phyloP scores from a whole-genome alignment of 2,113 vertebrate genomes.

The Hypomesus transpacificus region DNA sequence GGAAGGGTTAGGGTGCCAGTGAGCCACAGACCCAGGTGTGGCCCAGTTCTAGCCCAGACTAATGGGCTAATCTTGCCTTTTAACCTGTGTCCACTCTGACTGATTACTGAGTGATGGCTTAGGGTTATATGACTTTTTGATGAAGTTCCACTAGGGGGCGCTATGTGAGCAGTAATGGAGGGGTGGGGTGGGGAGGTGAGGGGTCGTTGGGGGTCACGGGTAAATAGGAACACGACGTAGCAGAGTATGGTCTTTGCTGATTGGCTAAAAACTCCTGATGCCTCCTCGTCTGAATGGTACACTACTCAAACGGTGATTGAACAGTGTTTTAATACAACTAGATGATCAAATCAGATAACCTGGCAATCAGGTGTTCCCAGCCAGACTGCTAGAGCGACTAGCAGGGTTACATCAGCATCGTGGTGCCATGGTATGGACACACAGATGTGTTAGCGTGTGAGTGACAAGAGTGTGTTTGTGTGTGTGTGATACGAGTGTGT shows the following conservation, averaged over 20 bases:
- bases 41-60: slow-evolving; percentile 51
- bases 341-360: background rate
- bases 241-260: slow-evolving; percentile 17
- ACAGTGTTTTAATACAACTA: background rate
- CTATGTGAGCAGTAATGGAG: slow-evolving; percentile 31
- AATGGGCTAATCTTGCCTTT: slow-evolving; percentile 54
- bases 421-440: background rate
- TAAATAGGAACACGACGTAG: slow-evolving; percentile 32
- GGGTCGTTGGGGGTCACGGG: slow-evolving; percentile 47
- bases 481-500: slow-evolving; percentile 6
- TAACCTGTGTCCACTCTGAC: slow-evolving; percentile 60
- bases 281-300: background rate
- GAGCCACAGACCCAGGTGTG: slow-evolving; percentile 11
- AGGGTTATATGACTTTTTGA: slow-evolving; percentile 52
- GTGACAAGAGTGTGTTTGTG: slow-evolving; percentile 6
- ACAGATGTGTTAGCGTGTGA: slow-evolving; percentile 32
- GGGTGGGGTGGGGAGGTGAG: slow-evolving; percentile 29
- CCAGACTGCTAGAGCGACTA: slow-evolving; percentile 18
- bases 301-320: no score
- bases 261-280: slow-evolving; percentile 62
- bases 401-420: background rate
- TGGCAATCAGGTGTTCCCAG: slow-evolving; percentile 61
- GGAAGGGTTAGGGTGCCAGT: slow-evolving; percentile 44
- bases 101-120: slow-evolving; percentile 46
- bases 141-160: slow-evolving; percentile 50